These are phyloP conservation scores for Aleadryas rufinucha DNA, from an alignment of 2,113 vertebrate genomes.

Conservation along the genomic window DNA sequence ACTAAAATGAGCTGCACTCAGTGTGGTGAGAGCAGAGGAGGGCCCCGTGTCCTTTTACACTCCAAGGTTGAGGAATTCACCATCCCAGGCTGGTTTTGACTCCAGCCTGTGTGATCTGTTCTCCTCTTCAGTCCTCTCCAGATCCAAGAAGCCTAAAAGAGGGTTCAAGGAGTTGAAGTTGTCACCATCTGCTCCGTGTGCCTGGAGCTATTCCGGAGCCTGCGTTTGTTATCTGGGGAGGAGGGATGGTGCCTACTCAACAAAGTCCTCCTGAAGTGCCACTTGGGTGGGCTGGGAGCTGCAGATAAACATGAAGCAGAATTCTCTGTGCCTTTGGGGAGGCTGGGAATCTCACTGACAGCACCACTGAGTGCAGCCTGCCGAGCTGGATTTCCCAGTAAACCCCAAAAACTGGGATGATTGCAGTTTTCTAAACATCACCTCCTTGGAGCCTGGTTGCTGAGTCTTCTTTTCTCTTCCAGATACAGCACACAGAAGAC, in stretches of 20 bases:
- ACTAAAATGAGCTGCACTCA: not conserved
- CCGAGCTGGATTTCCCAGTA: not conserved
- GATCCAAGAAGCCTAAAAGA: not conserved
- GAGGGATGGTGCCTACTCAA: not conserved
- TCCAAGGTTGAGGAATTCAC: not conserved
- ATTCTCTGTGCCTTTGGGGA: not conserved
- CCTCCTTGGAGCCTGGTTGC: not conserved
- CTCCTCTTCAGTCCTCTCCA: not conserved
- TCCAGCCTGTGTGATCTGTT: not conserved
- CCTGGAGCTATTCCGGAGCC: not conserved
- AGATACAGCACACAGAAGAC: constrained; percentile 98
- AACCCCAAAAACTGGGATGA: not conserved
- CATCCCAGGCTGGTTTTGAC: not conserved
- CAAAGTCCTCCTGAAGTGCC: not conserved
- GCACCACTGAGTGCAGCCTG: accelerated
- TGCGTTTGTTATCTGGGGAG: not conserved
- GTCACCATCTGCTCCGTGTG: not conserved
- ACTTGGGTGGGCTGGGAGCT: not conserved
- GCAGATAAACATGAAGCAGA: not conserved
- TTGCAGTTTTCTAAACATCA: not conserved
- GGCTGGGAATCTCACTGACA: not conserved
- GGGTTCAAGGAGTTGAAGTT: not conserved
- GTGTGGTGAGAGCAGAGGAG: not conserved
- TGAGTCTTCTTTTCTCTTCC: not conserved
- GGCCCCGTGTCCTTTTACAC: not conserved